These are phyloP conservation scores for Melangyna quadrimaculata DNA, from an alignment of 2,888 invertebrate species.

Conservation along the genomic window DNA sequence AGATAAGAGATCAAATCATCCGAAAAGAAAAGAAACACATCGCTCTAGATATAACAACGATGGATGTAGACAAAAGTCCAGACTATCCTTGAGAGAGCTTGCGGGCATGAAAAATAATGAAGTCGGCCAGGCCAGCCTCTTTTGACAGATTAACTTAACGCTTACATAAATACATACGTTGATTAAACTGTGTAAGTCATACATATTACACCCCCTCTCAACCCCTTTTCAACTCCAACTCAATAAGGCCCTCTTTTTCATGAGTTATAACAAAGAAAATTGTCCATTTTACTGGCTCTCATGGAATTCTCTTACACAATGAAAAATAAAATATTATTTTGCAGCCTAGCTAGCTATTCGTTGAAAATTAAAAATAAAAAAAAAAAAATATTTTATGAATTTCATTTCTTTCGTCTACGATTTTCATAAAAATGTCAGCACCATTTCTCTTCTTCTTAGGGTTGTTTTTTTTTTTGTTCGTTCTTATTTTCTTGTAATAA, in stretches of 20 bases:
- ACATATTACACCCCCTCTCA: not conserved
- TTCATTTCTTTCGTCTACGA: constrained; percentile 25
- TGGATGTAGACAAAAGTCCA: not conserved
- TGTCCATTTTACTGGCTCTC: not conserved
- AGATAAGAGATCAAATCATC: not conserved
- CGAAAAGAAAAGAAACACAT: not conserved
- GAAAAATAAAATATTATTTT: constrained; percentile 5
- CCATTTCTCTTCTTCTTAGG: constrained; percentile 6
- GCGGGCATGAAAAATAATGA: not conserved
- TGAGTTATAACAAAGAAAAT: not conserved
- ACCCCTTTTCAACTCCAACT: not conserved
- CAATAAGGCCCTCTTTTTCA: not conserved
- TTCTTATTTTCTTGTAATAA: not conserved
- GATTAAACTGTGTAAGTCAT: constrained; percentile 8
- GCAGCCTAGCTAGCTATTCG: not conserved
- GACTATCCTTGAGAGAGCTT: not conserved
- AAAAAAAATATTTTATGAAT: constrained; percentile 18
- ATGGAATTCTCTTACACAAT: not conserved
- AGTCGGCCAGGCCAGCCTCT: not conserved
- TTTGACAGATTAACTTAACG: constrained; percentile 15
- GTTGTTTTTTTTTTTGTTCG: not conserved
- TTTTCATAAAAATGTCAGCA: constrained; percentile 35
- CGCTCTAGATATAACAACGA: not conserved
- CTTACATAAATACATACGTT: not conserved
- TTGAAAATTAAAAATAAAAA: constrained; percentile 37